A percentile compares a stretch with the other conserved stretches of the same genome.
Conservation (phyloP, 1,140 invertebrate genomes). For the Leptinotarsa defecta region DNA sequence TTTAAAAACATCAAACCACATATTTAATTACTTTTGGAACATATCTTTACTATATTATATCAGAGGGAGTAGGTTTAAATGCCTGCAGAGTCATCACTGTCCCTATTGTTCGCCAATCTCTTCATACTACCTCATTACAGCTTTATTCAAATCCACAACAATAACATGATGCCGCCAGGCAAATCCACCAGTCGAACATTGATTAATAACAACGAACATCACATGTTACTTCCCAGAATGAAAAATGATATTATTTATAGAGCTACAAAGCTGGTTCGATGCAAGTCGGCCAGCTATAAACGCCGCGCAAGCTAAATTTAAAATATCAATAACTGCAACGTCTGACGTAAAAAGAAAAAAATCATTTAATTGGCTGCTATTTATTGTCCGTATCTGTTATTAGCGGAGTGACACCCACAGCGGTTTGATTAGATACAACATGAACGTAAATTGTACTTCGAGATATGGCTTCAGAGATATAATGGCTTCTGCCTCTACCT, state of each 20-base stretch:
- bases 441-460: constrained; percentile 20
- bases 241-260: constrained; percentile 6
- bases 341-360: not conserved
- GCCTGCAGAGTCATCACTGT: too few relatives aligned
- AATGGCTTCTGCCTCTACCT: constrained; percentile 23
- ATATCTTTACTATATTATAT: too few relatives aligned
- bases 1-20: too few relatives aligned
- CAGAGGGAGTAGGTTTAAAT: too few relatives aligned
- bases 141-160: not conserved
- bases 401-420: constrained; percentile 22
- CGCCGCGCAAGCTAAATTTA: not conserved
- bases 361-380: constrained; percentile 21
- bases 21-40: too few relatives aligned
- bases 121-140: too few relatives aligned
- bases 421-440: constrained; percentile 26
- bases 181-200: not conserved
- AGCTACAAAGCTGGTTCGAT: not conserved
- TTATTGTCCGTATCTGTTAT: constrained; percentile 18
- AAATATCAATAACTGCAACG: constrained; percentile 14
- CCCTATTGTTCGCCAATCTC: too few relatives aligned
- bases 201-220: not conserved
- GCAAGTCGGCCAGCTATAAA: not conserved
- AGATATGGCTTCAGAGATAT: constrained; percentile 21
- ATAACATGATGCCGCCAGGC: not conserved
- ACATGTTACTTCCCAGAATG: not conserved